phyloP scores from a whole-genome alignment of 2,113 vertebrate species.

The Camelus bactrianus region DNA sequence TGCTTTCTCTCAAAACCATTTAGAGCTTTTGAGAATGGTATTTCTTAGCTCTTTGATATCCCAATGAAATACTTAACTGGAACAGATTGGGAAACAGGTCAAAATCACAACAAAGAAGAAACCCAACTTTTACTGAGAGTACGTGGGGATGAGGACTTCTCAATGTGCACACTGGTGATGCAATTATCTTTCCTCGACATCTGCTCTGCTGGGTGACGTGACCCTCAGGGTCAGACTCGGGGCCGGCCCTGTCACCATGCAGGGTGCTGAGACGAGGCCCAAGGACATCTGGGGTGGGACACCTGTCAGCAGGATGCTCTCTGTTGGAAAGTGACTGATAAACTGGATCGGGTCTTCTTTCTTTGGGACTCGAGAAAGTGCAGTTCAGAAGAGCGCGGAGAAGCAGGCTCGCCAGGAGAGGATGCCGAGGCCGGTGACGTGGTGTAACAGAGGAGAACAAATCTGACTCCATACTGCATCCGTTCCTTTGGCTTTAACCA shows the following conservation, averaged over 20 bases:
- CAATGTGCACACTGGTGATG: too few relatives aligned
- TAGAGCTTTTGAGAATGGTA: background rate
- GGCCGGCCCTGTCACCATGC: too few relatives aligned
- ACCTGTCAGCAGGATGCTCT: background rate
- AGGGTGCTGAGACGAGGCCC: background rate
- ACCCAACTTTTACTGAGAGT: background rate
- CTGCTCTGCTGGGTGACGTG: background rate
- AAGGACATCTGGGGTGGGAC: background rate
- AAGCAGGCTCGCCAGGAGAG: too few relatives aligned
- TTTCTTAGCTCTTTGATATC: background rate
- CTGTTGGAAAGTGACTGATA: background rate
- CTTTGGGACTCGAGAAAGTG: background rate
- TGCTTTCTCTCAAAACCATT: background rate
- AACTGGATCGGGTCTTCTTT: background rate
- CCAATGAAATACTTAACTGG: background rate
- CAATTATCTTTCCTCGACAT: background rate
- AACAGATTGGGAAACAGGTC: background rate
- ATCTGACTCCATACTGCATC: too few relatives aligned
- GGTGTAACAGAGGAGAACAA: too few relatives aligned
- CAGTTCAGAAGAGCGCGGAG: background rate
- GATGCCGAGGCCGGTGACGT: too few relatives aligned
- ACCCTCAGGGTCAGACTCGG: too few relatives aligned
- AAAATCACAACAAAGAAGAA: background rate
- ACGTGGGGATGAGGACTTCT: background rate
- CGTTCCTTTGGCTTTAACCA: too few relatives aligned